Evolutionary conservation across 2,797 vertebrate species (phyloP).

Genomic region (Choloepus didactylus): DNA sequence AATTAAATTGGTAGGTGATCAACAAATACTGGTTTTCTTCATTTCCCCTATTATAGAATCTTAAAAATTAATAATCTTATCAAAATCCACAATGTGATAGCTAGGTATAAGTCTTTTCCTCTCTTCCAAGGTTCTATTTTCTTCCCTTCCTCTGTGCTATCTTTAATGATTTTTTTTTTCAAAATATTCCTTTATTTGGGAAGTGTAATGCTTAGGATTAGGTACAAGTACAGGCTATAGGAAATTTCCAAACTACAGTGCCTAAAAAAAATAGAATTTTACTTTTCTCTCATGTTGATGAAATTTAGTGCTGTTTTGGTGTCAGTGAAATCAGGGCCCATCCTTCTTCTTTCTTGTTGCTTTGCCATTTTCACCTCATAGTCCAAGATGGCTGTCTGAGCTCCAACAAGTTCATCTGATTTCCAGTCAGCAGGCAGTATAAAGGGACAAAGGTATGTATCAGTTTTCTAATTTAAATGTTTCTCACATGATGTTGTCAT

Average conservation of each 20-base stretch:
- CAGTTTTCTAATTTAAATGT: background rate
- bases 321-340: background rate
- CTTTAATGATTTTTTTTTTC: background rate
- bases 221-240: background rate
- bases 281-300: background rate
- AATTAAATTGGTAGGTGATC: background rate
- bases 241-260: background rate
- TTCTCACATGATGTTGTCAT: background rate
- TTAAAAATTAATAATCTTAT: background rate
- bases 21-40: background rate
- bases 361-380: background rate
- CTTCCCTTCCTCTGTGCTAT: background rate
- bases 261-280: background rate
- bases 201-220: background rate
- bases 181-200: background rate
- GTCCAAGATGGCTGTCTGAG: background rate
- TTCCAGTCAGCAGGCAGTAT: background rate
- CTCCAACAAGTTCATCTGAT: background rate
- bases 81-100: background rate
- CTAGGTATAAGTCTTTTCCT: fast-evolving
- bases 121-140: background rate
- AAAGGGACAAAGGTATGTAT: background rate
- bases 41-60: background rate
- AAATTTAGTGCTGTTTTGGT: background rate
- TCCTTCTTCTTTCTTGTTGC: background rate